Evolutionary conservation across 2,113 vertebrate species (phyloP).

Genomic region (Campylomormyrus tamandua): DNA sequence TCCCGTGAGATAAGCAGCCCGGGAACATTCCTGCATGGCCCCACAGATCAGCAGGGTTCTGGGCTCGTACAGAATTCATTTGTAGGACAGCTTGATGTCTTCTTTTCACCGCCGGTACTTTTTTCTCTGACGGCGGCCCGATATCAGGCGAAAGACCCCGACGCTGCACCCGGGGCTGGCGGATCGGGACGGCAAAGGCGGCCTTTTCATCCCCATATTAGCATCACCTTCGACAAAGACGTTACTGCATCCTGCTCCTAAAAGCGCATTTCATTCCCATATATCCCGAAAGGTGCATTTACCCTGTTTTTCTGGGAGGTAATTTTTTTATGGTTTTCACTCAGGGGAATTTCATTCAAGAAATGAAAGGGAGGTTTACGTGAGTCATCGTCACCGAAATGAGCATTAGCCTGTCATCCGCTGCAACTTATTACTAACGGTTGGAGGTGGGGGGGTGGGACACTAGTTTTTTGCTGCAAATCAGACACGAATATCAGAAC

Average conservation of each 20-base stretch:
- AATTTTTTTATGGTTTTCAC: not conserved
- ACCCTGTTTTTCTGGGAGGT: not conserved
- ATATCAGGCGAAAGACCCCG: not conserved
- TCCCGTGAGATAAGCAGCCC: not conserved
- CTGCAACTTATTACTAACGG: conserved; percentile 25
- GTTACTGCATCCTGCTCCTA: not conserved
- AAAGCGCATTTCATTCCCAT: not conserved
- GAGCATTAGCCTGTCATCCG: conserved; percentile 19
- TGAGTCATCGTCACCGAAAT: conserved; percentile 10
- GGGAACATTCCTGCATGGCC: not conserved
- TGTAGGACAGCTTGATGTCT: not conserved
- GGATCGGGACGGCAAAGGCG: not conserved
- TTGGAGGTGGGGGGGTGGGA: conserved; percentile 16
- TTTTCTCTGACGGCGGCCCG: not conserved
- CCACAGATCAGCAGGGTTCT: not conserved
- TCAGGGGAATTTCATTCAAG: conserved; percentile 28
- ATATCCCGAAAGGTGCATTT: not conserved
- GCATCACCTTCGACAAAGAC: not conserved
- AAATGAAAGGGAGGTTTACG: not conserved
- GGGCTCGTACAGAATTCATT: not conserved
- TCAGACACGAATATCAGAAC: not conserved
- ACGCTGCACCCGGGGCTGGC: not conserved
- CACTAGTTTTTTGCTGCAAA: not conserved
- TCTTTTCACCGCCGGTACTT: not conserved
- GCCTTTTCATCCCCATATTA: not conserved